phyloP scores from a whole-genome alignment of 2,113 vertebrate genomes.

The Oenanthe melanoleuca region DNA sequence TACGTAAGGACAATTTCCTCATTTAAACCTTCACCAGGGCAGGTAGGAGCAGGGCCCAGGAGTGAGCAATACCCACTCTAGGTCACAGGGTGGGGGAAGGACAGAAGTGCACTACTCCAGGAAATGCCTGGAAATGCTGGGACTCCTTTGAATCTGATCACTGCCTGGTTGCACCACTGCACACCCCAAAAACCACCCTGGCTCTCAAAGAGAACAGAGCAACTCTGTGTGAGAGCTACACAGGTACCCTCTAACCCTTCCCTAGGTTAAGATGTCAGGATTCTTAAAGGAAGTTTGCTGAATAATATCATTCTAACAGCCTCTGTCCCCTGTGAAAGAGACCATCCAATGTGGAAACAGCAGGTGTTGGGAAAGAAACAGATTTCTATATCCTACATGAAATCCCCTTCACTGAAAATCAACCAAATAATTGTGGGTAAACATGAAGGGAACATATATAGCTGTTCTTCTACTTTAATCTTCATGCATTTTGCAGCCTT shows the following conservation, averaged over 20 bases:
- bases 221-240: not conserved
- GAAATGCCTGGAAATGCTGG: slow-evolving; percentile 59
- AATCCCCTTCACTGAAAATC: not conserved
- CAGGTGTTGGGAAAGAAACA: not conserved
- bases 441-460: not conserved
- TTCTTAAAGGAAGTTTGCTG: not conserved
- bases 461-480: not conserved
- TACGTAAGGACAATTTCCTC: not conserved
- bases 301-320: not conserved
- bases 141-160: slow-evolving; percentile 6
- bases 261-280: not conserved
- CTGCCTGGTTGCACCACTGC: not conserved
- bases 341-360: not conserved
- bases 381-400: not conserved
- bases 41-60: slow-evolving; percentile 33
- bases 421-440: not conserved
- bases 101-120: slow-evolving; percentile 28
- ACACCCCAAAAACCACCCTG: not conserved
- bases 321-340: not conserved
- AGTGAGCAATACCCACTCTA: slow-evolving; percentile 34
- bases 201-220: not conserved
- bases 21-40: slow-evolving; percentile 5
- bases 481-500: not conserved
- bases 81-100: slow-evolving; percentile 6
- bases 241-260: not conserved